Conservation (phyloP, 2,797 vertebrate genomes). For the Phrynocephalus guinanensis region DNA sequence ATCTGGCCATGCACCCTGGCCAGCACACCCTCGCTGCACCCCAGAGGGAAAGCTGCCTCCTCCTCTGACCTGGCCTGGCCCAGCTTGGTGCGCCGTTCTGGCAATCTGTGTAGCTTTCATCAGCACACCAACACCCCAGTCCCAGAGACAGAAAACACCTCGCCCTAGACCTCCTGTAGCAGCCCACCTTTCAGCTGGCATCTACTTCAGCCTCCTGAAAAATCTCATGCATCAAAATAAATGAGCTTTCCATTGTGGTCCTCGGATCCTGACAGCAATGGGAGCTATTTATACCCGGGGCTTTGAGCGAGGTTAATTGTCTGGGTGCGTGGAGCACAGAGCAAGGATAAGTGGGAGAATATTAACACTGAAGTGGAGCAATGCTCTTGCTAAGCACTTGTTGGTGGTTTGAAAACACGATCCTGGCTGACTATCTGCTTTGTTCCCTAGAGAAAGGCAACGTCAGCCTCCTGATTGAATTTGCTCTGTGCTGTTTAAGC, state of each 20-base stretch:
- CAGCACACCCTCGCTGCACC: too few species aligned
- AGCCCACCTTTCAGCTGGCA: background rate
- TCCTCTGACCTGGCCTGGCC: too few species aligned
- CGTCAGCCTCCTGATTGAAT: background rate
- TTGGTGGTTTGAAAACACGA: constrained; percentile 34
- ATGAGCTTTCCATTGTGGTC: constrained; percentile 20
- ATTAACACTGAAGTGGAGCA: constrained; percentile 50
- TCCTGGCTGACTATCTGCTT: constrained; percentile 18
- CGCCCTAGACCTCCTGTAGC: too few species aligned
- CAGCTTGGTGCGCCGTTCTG: too few species aligned
- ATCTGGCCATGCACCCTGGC: too few species aligned
- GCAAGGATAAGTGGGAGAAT: constrained; percentile 44
- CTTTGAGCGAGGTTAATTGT: constrained; percentile 61
- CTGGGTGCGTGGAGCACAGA: constrained; percentile 45
- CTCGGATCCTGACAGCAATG: constrained; percentile 59
- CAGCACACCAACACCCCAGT: too few species aligned
- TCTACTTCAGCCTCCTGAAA: constrained; percentile 43
- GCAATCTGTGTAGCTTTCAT: too few species aligned
- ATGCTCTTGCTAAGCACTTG: constrained; percentile 31
- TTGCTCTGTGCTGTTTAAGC: background rate
- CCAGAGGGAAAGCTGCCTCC: too few species aligned
- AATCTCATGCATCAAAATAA: constrained; percentile 10
- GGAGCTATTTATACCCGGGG: constrained; percentile 56
- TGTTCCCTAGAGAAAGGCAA: background rate
- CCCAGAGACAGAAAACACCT: too few species aligned